phyloP scores from a whole-genome alignment of 2,113 vertebrate genomes.

The Etheostoma cragini region DNA sequence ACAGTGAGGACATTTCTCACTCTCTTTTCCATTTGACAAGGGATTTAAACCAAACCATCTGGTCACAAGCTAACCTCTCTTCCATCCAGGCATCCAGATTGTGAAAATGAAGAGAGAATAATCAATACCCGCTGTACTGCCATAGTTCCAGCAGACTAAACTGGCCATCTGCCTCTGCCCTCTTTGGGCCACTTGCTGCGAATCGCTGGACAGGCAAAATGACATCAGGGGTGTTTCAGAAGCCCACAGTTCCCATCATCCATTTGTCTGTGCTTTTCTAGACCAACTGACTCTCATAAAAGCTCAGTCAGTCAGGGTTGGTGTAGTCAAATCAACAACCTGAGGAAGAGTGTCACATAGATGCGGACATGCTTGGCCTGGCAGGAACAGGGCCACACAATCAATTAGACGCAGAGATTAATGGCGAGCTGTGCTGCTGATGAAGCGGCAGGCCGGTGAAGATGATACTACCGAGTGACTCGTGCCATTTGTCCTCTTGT shows the following conservation, averaged over 20 bases:
- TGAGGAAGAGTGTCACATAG: conserved; percentile 32
- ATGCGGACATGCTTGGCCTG: conserved; percentile 23
- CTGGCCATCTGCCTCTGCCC: conserved; percentile 54
- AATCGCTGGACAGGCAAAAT: conserved; percentile 19
- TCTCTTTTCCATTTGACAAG: neutral
- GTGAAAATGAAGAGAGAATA: neutral
- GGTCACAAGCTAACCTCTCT: neutral
- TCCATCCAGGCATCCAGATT: neutral
- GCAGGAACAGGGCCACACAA: conserved; percentile 5
- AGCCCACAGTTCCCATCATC: conserved; percentile 48
- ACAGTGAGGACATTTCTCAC: neutral
- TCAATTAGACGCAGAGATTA: conserved; percentile 55
- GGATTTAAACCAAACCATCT: neutral
- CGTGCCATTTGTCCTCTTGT: conserved; percentile 43
- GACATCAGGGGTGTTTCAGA: conserved; percentile 52
- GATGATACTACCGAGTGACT: conserved; percentile 37
- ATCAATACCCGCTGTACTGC: neutral
- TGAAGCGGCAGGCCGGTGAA: conserved; percentile 20
- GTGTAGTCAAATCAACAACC: conserved; percentile 46
- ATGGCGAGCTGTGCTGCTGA: conserved; percentile 22
- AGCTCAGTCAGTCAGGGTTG: conserved; percentile 33
- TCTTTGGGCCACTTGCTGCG: conserved; percentile 14
- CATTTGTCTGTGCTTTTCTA: conserved; percentile 42
- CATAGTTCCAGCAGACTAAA: conserved; percentile 20
- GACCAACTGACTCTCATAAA: conserved; percentile 42